phyloP scores from a whole-genome alignment of 2,888 invertebrate species.

The Pocota personata region DNA sequence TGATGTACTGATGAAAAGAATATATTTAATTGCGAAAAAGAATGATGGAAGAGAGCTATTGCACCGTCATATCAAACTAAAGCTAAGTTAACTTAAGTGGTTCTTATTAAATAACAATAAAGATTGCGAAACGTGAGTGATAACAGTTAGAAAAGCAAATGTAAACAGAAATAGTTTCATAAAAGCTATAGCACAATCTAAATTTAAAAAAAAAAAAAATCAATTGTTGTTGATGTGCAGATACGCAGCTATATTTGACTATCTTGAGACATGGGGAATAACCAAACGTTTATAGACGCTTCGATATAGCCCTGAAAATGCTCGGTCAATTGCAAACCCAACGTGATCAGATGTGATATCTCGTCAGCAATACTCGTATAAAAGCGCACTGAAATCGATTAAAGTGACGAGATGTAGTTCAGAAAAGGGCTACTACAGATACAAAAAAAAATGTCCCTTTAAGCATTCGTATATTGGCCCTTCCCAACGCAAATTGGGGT shows the following conservation, averaged over 20 bases:
- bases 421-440: too few species aligned
- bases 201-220: neutral
- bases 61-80: neutral
- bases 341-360: too few species aligned
- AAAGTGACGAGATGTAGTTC: too few species aligned
- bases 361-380: too few species aligned
- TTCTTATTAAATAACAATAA: neutral
- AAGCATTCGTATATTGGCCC: too few species aligned
- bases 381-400: too few species aligned
- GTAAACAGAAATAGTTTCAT: neutral
- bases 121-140: neutral
- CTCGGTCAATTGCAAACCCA: too few species aligned
- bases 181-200: neutral
- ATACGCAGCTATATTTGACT: neutral
- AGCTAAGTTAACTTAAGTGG: too few species aligned
- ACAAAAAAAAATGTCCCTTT: too few species aligned
- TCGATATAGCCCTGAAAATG: too few species aligned
- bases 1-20: neutral
- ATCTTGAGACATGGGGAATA: neutral
- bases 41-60: neutral
- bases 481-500: too few species aligned
- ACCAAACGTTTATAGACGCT: too few species aligned
- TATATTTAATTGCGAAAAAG: neutral
- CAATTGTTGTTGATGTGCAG: neutral
- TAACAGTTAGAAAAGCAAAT: neutral